phyloP scores from a whole-genome alignment of 2,113 vertebrate genomes.

The Nasalis larvatus region DNA sequence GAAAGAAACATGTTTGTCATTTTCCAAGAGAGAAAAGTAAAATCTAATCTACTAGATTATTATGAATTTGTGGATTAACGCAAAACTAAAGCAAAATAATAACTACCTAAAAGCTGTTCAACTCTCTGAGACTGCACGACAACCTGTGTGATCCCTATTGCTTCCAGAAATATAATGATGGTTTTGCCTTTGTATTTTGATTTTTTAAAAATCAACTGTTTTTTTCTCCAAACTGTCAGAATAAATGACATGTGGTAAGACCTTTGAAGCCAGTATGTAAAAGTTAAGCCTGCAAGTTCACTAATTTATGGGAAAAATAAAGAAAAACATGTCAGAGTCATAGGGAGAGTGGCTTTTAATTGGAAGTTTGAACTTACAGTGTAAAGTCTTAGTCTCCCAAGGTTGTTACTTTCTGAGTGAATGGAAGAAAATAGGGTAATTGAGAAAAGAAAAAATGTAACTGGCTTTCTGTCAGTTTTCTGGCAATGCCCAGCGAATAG shows the following conservation, averaged over 20 bases:
- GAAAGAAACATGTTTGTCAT: background rate
- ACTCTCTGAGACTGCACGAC: background rate
- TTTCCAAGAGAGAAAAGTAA: conserved; percentile 39
- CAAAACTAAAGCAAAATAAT: conserved; percentile 8
- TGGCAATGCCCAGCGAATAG: background rate
- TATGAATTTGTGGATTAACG: background rate
- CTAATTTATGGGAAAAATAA: background rate
- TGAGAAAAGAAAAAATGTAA: background rate
- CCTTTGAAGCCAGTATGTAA: background rate
- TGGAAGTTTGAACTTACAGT: conserved; percentile 10
- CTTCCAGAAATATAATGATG: background rate
- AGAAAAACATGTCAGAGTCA: conserved; percentile 21
- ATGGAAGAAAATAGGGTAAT: background rate
- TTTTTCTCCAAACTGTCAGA: background rate
- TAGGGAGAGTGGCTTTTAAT: background rate
- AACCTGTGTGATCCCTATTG: background rate
- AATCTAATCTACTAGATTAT: background rate
- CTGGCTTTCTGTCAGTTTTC: background rate
- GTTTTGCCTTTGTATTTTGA: conserved; percentile 22
- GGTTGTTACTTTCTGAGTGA: background rate
- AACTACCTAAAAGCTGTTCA: background rate
- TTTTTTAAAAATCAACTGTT: background rate
- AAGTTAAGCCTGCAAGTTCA: background rate
- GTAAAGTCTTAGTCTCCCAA: background rate
- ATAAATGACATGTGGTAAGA: background rate